Percentiles rank a stretch among this genome's conserved stretches.
These are phyloP conservation scores for Meles meles DNA, from an alignment of 2,113 vertebrate genomes.

Conservation along the genomic window DNA sequence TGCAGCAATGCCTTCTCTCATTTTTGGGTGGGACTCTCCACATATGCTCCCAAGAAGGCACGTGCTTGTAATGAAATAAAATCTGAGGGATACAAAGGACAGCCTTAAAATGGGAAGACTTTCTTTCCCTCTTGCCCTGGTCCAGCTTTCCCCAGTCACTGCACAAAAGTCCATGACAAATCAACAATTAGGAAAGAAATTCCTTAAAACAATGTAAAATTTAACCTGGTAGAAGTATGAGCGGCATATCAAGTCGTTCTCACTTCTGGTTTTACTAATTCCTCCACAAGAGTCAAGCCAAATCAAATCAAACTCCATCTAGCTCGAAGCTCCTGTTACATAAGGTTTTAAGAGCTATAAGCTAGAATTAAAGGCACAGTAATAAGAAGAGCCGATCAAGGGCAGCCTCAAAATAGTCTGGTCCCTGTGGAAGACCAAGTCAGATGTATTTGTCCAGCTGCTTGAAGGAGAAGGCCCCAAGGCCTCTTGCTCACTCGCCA, in stretches of 20 bases:
- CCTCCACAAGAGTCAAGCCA: neutral
- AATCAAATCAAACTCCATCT: neutral
- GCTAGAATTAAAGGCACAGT: conserved; percentile 31
- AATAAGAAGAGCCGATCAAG: conserved; percentile 22
- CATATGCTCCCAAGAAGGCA: neutral
- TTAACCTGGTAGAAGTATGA: neutral
- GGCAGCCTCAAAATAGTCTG: conserved; percentile 1
- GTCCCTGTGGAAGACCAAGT: neutral
- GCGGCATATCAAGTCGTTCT: neutral
- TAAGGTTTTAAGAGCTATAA: conserved; percentile 45
- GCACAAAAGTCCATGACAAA: neutral
- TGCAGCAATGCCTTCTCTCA: neutral
- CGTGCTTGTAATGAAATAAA: neutral
- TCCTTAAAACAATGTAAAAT: neutral
- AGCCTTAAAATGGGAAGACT: neutral
- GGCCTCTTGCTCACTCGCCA: neutral
- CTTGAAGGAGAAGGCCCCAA: neutral
- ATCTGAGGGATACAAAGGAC: neutral
- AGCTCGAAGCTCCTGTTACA: neutral
- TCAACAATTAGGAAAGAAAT: neutral
- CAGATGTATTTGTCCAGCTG: conserved; percentile 42
- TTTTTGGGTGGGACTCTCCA: neutral
- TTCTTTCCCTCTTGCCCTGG: neutral
- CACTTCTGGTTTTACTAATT: conserved; percentile 24
- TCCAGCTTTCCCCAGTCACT: neutral